phyloP scores from a whole-genome alignment of 2,888 invertebrate species.

The Leptogaster cylindrica region DNA sequence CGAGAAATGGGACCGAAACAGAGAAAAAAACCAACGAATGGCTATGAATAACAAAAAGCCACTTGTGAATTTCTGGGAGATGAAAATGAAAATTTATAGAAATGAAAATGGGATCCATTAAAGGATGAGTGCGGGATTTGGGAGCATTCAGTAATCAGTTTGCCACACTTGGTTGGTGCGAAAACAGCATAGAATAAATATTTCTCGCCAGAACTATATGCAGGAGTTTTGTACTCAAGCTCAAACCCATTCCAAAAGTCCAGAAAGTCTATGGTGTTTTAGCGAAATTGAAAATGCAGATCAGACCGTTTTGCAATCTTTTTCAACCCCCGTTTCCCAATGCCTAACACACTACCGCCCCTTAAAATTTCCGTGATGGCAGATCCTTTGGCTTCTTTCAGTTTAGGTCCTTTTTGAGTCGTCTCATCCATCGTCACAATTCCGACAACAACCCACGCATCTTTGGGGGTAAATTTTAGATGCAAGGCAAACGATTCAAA shows the following conservation, averaged over 20 bases:
- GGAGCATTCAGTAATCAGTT: background rate
- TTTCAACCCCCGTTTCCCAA: no score
- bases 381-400: background rate
- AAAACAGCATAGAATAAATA: slow-evolving; percentile 15
- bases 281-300: slow-evolving; percentile 41
- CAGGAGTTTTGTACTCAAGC: slow-evolving; percentile 7
- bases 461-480: background rate
- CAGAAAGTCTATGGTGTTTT: slow-evolving; percentile 34
- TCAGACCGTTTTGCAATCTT: slow-evolving; percentile 24
- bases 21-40: background rate
- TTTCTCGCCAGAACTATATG: background rate
- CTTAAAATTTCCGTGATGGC: slow-evolving; percentile 1
- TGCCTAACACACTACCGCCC: no score
- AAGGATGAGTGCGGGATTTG: slow-evolving; percentile 19
- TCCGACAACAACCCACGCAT: background rate
- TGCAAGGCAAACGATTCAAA: slow-evolving; percentile 28
- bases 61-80: slow-evolving; percentile 24
- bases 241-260: background rate
- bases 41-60: slow-evolving; percentile 25
- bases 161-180: background rate
- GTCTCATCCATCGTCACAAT: slow-evolving; percentile 20
- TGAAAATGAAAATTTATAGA: slow-evolving; percentile 34
- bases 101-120: slow-evolving; percentile 11
- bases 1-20: background rate
- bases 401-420: slow-evolving; percentile 1